These are phyloP conservation scores for Rafetus swinhoei DNA, from an alignment of 2,113 vertebrate species.

Conservation along the genomic window DNA sequence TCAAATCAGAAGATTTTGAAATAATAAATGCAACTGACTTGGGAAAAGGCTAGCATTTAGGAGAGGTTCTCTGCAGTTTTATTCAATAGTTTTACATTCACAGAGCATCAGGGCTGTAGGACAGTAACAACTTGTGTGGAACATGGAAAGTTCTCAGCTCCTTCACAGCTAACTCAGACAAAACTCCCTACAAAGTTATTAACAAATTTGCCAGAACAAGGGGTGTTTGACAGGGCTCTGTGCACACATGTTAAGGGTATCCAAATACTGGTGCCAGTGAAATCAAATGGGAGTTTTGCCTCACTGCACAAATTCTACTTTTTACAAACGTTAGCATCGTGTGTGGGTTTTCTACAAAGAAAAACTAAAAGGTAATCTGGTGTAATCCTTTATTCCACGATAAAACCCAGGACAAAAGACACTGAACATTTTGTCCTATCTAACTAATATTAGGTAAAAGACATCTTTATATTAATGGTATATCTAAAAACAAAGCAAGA, in stretches of 20 bases:
- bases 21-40: not conserved
- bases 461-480: rapidly evolving
- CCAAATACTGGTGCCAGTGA: rapidly evolving
- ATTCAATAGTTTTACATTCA: not conserved
- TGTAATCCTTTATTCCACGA: not conserved
- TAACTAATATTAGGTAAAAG: not conserved
- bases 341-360: not conserved
- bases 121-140: not conserved
- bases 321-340: not conserved
- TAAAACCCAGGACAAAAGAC: not conserved
- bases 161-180: not conserved
- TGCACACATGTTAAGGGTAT: not conserved
- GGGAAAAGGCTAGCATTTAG: not conserved
- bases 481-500: not conserved
- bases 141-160: not conserved
- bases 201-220: not conserved
- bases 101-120: not conserved
- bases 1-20: not conserved
- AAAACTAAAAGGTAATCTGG: not conserved
- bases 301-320: not conserved
- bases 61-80: rapidly evolving
- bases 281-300: rapidly evolving
- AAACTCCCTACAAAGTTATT: rapidly evolving
- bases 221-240: not conserved
- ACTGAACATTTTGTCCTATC: not conserved